A percentile compares a stretch with the other conserved stretches of the same genome.
Evolutionary conservation across 2,113 vertebrate genomes (phyloP).

Genomic region (Menidia beryllina): DNA sequence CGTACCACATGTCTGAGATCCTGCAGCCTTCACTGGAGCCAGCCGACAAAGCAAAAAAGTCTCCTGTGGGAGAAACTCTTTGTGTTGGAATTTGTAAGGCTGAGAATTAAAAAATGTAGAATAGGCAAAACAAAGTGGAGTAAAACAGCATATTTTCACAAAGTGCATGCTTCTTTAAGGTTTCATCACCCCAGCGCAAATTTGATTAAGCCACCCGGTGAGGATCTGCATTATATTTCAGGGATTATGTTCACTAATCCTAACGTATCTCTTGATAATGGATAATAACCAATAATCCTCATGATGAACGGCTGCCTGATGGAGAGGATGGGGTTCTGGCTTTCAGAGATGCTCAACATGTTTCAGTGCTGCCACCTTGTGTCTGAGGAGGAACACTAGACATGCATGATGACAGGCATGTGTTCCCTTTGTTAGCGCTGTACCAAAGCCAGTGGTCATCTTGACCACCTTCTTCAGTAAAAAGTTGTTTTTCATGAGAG

Average conservation of each 20-base stretch:
- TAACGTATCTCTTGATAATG: conserved; percentile 56
- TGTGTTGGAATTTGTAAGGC: no score
- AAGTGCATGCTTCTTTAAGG: conserved; percentile 1
- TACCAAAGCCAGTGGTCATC: no score
- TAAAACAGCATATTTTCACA: not conserved
- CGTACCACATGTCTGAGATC: not conserved
- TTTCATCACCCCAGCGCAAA: conserved; percentile 21
- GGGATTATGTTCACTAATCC: conserved; percentile 65
- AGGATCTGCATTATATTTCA: conserved; percentile 64
- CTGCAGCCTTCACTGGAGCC: not conserved
- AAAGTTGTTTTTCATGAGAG: no score
- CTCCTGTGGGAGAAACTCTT: not conserved
- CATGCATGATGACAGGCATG: not conserved
- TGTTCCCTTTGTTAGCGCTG: no score
- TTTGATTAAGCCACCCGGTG: conserved; percentile 50
- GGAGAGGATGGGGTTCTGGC: not conserved
- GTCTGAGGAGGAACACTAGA: conserved; percentile 7
- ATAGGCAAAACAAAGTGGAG: not conserved
- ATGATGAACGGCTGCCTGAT: conserved; percentile 46
- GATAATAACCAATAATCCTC: conserved; percentile 67
- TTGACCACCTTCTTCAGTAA: no score
- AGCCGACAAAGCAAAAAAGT: not conserved
- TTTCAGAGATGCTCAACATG: not conserved
- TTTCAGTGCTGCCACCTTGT: conserved; percentile 70
- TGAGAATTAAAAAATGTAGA: not conserved